A percentile compares a stretch with the other conserved stretches of the same genome.
Evolutionary conservation across 2,113 vertebrate genomes (phyloP).

Genomic region (Cyanoderma ruficeps): DNA sequence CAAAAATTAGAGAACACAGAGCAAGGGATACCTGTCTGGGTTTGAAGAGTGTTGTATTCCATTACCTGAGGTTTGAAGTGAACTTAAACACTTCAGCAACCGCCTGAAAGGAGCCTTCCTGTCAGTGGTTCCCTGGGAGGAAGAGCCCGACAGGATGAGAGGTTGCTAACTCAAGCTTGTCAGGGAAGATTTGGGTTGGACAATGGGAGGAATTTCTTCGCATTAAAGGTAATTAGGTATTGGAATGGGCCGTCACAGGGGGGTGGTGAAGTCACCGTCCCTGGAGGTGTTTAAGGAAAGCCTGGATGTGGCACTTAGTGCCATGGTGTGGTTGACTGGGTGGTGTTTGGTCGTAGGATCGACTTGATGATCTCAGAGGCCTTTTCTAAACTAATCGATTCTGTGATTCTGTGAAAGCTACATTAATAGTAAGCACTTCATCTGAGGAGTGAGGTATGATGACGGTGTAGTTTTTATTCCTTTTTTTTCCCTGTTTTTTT

Average conservation of each 20-base stretch:
- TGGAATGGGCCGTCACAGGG: not conserved
- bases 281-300: not conserved
- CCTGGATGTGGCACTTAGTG: accelerated
- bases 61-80: not conserved
- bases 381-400: not conserved
- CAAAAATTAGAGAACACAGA: not conserved
- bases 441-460: not conserved
- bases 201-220: not conserved
- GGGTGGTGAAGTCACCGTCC: accelerated
- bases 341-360: accelerated
- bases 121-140: too few relatives aligned
- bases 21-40: accelerated
- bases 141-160: not conserved
- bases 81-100: not conserved
- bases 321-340: accelerated
- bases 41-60: not conserved
- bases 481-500: too few relatives aligned
- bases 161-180: not conserved
- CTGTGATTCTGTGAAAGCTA: not conserved
- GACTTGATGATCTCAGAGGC: not conserved
- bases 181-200: too few relatives aligned
- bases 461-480: too few relatives aligned
- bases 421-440: not conserved
- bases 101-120: not conserved
- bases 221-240: too few relatives aligned